Base-by-base conservation (phyloP, 1,140 invertebrate genomes). In the Patella vulgata region DNA sequence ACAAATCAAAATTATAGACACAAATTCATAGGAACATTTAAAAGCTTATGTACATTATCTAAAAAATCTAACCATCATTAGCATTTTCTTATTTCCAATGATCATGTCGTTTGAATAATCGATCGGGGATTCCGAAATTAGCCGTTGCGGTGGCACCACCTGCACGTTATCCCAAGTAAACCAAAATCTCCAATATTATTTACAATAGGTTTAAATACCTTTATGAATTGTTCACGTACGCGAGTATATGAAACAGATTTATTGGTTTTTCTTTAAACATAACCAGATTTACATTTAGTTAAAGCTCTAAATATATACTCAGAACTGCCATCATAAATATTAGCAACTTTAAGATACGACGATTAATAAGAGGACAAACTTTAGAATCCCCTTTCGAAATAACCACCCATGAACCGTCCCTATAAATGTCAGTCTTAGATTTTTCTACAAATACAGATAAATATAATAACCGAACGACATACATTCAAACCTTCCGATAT, bases 381-480 rank as follows among this genome's bases (percentile, higher is more conserved):
- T 60, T 54, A 39, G 57, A 58, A 61, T 53, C 43, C 11, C 58
- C 57, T 51, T 43, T 55, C 27, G 58, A 25, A 27, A 66, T 61
- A 14, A 47, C 25, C 8, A 66, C 40, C 43, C 50, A 50, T 17
- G 43, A 9, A 17, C 64, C 58, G 28, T 60, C 44, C 52, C 47
- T 57, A n/a, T 67, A 67, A 25, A 56, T 44, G 25, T 67, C 64
- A 25, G 64, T 66, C n/a, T 61, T 61, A 40, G 58, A 51, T 12
- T 31, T 36, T 28, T 36, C 53, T 12, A 67, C 62, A 25, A 53
- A 53, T 36, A 67, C 28, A 17, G 17, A 33, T 43, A 30, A 62
- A 51, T 39, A 30, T 11, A 11, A 61, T 53, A 46, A 61, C 59
- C 23, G 53, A 58, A 14, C 28, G 14, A 11, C 17, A 28, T n/a